These are phyloP conservation scores for Ectobius pallidus DNA, from an alignment of 2,888 invertebrate species.

Conservation along the genomic window DNA sequence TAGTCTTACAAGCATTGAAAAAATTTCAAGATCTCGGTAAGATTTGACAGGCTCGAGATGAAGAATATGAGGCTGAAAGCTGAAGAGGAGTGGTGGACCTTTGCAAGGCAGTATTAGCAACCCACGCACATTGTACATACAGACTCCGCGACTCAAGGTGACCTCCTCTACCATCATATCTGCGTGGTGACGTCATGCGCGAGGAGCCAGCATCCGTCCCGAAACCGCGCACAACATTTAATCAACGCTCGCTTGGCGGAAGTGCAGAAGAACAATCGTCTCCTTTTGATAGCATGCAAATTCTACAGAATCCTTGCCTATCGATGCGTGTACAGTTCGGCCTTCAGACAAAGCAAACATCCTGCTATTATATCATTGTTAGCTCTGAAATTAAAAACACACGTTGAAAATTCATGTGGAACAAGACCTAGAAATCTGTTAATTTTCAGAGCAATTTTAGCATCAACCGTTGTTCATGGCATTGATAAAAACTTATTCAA, in stretches of 20 bases:
- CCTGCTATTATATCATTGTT: too few species aligned
- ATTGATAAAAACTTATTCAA: too few species aligned
- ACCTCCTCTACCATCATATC: conserved; percentile 13
- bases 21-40: too few species aligned
- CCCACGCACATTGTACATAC: too few species aligned
- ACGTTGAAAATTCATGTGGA: too few species aligned
- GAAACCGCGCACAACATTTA: neutral
- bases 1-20: too few species aligned
- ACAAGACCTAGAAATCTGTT: too few species aligned
- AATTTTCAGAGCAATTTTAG: too few species aligned
- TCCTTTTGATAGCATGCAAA: neutral
- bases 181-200: conserved; percentile 1
- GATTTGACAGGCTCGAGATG: too few species aligned
- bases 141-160: conserved; percentile 2
- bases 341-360: conserved; percentile 2
- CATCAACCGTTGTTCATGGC: too few species aligned
- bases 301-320: neutral
- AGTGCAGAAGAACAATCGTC: neutral
- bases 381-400: too few species aligned
- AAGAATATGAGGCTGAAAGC: too few species aligned
- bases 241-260: neutral
- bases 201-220: neutral
- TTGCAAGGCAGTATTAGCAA: neutral
- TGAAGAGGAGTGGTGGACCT: neutral
- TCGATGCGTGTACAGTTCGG: neutral